Percentiles rank a stretch among this genome's conserved stretches.
These are phyloP conservation scores for Drosophila pachea DNA, from an alignment of 1,140 invertebrate genomes.

Conservation along the genomic window DNA sequence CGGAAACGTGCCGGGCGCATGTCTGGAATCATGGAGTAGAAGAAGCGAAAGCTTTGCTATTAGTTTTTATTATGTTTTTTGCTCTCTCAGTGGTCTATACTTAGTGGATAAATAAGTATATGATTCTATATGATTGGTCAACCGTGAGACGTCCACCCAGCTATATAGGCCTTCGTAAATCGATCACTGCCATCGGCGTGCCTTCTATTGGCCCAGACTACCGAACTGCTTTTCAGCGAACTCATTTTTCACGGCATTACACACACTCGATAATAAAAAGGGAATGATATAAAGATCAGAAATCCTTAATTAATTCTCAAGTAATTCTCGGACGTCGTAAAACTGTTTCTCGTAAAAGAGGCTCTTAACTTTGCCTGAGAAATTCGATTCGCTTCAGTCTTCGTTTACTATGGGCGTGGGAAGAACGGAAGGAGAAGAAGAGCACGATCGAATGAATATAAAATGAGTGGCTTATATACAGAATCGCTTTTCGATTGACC, in stretches of 20 bases:
- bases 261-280: too few species aligned
- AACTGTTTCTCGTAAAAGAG: too few species aligned
- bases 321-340: too few species aligned
- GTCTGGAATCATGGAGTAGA: constrained; percentile 39
- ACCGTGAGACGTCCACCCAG: constrained; percentile 46
- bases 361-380: too few species aligned
- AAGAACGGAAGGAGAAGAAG: too few species aligned
- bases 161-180: constrained; percentile 28
- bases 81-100: constrained; percentile 58
- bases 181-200: constrained; percentile 32
- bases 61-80: constrained; percentile 41
- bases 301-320: too few species aligned
- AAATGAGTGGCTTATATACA: background rate
- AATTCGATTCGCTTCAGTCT: too few species aligned
- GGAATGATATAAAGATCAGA: too few species aligned
- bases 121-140: constrained; percentile 49
- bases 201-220: constrained; percentile 44
- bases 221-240: background rate
- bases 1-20: constrained; percentile 73
- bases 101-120: constrained; percentile 61
- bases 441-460: too few species aligned
- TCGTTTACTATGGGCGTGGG: too few species aligned
- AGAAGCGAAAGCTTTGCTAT: constrained; percentile 39
- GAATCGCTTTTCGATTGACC: background rate
- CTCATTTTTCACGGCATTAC: too few species aligned